phyloP scores from a whole-genome alignment of 2,113 vertebrate genomes.

The Struthio camelus region DNA sequence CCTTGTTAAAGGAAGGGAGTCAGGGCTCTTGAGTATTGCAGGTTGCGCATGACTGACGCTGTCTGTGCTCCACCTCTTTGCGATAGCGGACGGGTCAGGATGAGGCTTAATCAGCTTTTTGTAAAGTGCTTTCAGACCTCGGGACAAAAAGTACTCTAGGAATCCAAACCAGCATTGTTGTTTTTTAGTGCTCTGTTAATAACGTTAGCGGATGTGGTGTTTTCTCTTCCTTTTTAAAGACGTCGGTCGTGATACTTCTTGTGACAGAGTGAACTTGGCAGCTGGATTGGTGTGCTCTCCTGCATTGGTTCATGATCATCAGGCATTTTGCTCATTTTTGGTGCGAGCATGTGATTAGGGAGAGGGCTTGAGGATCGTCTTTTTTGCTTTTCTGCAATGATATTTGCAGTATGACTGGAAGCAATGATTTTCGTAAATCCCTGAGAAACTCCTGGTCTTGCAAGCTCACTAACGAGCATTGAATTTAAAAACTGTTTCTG shows the following conservation, averaged over 20 bases:
- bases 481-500: not conserved
- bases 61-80: not conserved
- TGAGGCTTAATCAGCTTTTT: not conserved
- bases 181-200: not conserved
- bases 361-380: not conserved
- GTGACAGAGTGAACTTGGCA: not conserved
- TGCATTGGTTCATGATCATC: not conserved
- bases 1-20: not conserved
- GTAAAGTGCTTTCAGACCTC: not conserved
- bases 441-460: not conserved
- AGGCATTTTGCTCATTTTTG: not conserved
- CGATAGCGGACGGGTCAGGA: not conserved
- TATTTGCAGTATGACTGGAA: not conserved
- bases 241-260: not conserved
- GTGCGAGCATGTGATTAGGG: not conserved
- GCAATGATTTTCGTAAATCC: not conserved
- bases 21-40: not conserved
- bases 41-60: not conserved
- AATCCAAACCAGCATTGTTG: conserved; percentile 12
- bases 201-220: not conserved
- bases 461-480: not conserved
- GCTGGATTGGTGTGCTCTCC: not conserved
- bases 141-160: not conserved
- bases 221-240: not conserved
- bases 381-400: not conserved